These are phyloP conservation scores for Lasioglossum morio DNA, from an alignment of 2,888 invertebrate species.

Conservation along the genomic window DNA sequence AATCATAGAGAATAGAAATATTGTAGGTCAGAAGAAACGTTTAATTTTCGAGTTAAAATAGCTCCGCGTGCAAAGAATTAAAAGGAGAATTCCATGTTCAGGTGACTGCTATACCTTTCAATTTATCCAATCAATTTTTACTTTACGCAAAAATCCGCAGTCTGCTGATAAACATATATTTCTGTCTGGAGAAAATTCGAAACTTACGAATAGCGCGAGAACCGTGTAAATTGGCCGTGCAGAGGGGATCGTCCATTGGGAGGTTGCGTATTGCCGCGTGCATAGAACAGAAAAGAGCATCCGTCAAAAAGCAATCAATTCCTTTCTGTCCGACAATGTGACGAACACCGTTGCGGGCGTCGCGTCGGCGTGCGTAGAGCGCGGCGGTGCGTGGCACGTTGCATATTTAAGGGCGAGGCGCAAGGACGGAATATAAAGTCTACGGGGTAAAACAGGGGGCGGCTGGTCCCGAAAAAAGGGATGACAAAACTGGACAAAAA, in stretches of 20 bases:
- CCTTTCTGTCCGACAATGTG: constrained; percentile 46
- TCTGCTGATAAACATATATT: neutral
- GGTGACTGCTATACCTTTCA: too few relatives aligned
- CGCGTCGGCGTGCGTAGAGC: constrained; percentile 37
- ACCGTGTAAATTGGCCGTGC: neutral
- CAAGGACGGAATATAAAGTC: constrained; percentile 59
- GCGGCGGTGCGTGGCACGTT: constrained; percentile 37
- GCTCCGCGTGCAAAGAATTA: too few relatives aligned
- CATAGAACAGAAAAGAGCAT: neutral
- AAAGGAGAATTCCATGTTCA: too few relatives aligned
- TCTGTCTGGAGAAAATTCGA: neutral
- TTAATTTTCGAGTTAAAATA: too few relatives aligned
- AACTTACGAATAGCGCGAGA: neutral
- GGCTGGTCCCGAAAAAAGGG: constrained; percentile 10
- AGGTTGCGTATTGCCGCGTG: neutral
- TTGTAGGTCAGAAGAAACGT: too few relatives aligned
- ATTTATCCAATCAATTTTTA: too few relatives aligned
- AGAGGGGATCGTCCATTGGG: neutral
- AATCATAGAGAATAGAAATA: too few relatives aligned
- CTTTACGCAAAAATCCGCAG: neutral
- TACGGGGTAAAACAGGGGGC: constrained; percentile 40
- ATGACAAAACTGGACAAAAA: neutral
- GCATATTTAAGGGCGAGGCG: constrained; percentile 59
- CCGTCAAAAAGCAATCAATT: constrained; percentile 59
- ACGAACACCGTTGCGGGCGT: constrained; percentile 43